phyloP scores from a whole-genome alignment of 2,888 invertebrate species.

The Lypha dubia region DNA sequence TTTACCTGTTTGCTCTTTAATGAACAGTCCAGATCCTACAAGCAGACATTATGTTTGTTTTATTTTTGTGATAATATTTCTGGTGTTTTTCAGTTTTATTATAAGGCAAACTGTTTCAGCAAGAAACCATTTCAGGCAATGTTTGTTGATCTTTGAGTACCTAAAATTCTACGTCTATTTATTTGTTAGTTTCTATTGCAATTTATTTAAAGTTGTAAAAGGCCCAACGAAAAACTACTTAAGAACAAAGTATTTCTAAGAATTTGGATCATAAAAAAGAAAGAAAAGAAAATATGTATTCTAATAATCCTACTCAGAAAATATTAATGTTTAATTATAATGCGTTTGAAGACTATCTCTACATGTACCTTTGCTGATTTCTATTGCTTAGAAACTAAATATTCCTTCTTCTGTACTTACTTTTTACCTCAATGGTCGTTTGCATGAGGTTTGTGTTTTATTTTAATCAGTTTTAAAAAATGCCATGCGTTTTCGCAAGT shows the following conservation, averaged over 20 bases:
- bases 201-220: neutral
- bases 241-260: neutral
- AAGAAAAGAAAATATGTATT: too few species aligned
- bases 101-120: neutral
- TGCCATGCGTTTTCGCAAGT: too few species aligned
- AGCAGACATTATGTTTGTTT: neutral
- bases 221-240: neutral
- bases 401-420: too few species aligned
- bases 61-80: neutral
- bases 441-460: too few species aligned
- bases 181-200: neutral
- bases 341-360: too few species aligned
- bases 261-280: neutral
- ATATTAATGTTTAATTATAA: too few species aligned
- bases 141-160: neutral
- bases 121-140: neutral
- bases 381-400: too few species aligned
- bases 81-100: neutral
- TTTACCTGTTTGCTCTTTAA: slow-evolving; percentile 40
- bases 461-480: too few species aligned
- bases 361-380: too few species aligned
- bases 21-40: slow-evolving; percentile 5
- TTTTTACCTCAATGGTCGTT: too few species aligned
- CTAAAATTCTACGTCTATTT: neutral
- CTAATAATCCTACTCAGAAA: too few species aligned